Evolutionary conservation across 2,888 invertebrate species (phyloP).

Genomic region (Hofmannophila pseudospretella): DNA sequence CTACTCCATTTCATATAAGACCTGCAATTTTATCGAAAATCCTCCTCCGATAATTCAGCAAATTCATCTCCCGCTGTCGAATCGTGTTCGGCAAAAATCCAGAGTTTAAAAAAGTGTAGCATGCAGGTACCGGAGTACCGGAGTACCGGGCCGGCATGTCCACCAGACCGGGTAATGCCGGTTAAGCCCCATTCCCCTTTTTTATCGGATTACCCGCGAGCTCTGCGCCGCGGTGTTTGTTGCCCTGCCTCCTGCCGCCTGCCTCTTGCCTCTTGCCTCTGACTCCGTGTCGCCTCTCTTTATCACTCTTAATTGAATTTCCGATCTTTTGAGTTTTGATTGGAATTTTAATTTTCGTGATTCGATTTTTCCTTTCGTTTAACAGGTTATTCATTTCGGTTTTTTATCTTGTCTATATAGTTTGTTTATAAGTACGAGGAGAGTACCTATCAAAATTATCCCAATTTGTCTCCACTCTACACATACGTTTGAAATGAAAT

Average conservation of each 20-base stretch:
- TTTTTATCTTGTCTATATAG: too few relatives aligned
- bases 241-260: slow-evolving; percentile 29
- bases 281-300: slow-evolving; percentile 20
- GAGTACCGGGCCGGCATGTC: slow-evolving; percentile 18
- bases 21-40: too few relatives aligned
- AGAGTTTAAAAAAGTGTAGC: not conserved
- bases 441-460: too few relatives aligned
- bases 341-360: slow-evolving; percentile 21
- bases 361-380: too few relatives aligned
- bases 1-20: too few relatives aligned
- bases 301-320: slow-evolving; percentile 45
- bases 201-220: slow-evolving; percentile 37
- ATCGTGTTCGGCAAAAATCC: slow-evolving; percentile 1
- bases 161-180: slow-evolving; percentile 58
- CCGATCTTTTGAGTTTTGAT: slow-evolving; percentile 34
- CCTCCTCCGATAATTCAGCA: too few relatives aligned
- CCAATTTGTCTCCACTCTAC: too few relatives aligned
- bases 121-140: not conserved
- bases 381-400: too few relatives aligned
- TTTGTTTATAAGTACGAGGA: too few relatives aligned
- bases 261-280: too few relatives aligned
- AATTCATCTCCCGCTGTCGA: not conserved
- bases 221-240: slow-evolving; percentile 40
- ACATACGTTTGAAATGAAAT: too few relatives aligned
- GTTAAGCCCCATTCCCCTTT: slow-evolving; percentile 35